phyloP scores from a whole-genome alignment of 2,113 vertebrate species.

The Pseudopipra pipra region DNA sequence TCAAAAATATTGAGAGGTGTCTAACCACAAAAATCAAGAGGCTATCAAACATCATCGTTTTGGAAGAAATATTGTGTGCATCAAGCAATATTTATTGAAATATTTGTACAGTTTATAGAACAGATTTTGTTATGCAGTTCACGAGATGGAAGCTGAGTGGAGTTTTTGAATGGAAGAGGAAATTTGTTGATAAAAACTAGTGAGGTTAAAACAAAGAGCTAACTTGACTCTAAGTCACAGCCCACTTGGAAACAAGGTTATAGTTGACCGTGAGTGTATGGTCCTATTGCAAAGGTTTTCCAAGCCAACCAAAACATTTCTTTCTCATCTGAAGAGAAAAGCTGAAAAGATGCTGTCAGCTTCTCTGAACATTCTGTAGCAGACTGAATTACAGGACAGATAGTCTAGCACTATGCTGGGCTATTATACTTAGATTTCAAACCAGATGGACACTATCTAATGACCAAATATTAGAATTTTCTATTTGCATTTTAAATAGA shows the following conservation, averaged over 20 bases:
- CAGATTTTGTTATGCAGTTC: neutral
- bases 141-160: neutral
- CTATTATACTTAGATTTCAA: neutral
- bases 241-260: neutral
- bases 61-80: neutral
- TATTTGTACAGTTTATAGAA: neutral
- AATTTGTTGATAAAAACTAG: neutral
- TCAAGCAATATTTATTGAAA: neutral
- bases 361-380: neutral
- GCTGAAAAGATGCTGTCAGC: neutral
- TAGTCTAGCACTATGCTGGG: neutral
- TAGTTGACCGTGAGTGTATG: neutral
- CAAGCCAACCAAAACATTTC: neutral
- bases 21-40: neutral
- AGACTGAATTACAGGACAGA: neutral
- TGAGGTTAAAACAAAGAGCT: neutral
- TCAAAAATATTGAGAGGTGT: neutral
- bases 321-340: neutral
- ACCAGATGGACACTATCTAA: neutral
- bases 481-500: neutral
- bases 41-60: neutral
- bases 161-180: neutral
- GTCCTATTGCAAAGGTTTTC: neutral
- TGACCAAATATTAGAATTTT: neutral
- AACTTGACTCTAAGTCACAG: neutral